Evolutionary conservation across 2,113 vertebrate genomes (phyloP), one percentile per base, ranked within the genome.

Genomic region (Menidia beryllina): DNA sequence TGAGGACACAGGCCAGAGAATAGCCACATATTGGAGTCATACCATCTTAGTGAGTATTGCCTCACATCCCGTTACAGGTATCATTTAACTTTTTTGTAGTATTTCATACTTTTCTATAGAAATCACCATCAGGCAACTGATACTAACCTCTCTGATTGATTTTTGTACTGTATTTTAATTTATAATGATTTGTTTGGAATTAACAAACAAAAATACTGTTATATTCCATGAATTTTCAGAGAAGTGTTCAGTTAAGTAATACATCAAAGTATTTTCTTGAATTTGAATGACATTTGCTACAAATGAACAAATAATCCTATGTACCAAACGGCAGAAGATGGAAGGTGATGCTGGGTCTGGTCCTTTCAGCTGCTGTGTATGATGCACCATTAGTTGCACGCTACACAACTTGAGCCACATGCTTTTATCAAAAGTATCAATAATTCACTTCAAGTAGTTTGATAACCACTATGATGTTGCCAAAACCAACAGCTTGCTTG

Each of bases 401-500:
- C 19, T 30, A 27, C 43, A 30, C 4, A 19, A 17, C 3, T 19
- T 3, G 26, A 39, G 47, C 55, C 14, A 45, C 19, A 5, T 8
- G 34, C 58, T 63, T 39, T 7, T 39, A 45, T 68, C 15, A 45
- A 49, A 60, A 62, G n/a, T 38, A 56, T 25, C 23, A 51, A 26
- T 41, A 30, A 0, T 43, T 56, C 27, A 12, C 51, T 57, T 50
- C 5, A 69, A 26, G 45, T 12, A 62, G 20, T 20, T 51, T 63
- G 21, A 67, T 23, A 77, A 21, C 5, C 36, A 21, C 43, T 15
- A 20, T 25, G 13, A 75, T 11, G 17, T 20, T 58, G 66, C 53
- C 49, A 34, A 81, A 71, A 68, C 63, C 41, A 49, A 9, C 64
- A 66, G 20, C 53, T 72, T 69, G 36, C 20, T 68, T 68, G 39